A percentile compares a stretch with the other conserved stretches of the same genome.
These are phyloP conservation scores for Eurosta solidaginis DNA, from an alignment of 1,140 invertebrate species.

Conservation along the genomic window DNA sequence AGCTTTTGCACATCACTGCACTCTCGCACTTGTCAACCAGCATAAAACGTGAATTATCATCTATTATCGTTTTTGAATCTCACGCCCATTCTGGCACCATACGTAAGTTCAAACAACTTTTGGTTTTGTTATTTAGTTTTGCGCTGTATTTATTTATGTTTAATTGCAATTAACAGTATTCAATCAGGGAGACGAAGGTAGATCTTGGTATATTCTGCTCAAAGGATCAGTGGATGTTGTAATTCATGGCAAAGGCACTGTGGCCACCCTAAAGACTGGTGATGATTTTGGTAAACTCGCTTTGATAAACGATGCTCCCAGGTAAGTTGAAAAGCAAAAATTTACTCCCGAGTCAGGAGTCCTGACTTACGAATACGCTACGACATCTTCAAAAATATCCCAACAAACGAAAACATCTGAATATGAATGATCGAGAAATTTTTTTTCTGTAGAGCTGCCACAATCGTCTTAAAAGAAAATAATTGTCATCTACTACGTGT, in stretches of 20 bases:
- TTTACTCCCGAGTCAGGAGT: no score
- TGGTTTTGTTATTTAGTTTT: no score
- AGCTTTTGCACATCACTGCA: slow-evolving; percentile 81
- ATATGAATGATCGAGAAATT: not conserved
- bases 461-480: slow-evolving; percentile 81
- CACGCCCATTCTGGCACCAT: slow-evolving; percentile 79
- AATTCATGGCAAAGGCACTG: slow-evolving; percentile 84
- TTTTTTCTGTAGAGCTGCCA: slow-evolving; percentile 71
- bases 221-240: slow-evolving; percentile 85
- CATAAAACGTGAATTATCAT: slow-evolving; percentile 80
- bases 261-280: slow-evolving; percentile 81
- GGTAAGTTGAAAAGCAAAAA: slow-evolving; percentile 63
- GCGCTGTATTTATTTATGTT: no score
- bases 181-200: slow-evolving; percentile 87
- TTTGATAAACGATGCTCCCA: slow-evolving; percentile 84
- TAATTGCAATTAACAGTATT: no score
- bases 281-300: slow-evolving; percentile 90
- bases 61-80: slow-evolving; percentile 81
- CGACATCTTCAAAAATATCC: not conserved
- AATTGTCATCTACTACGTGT: slow-evolving; percentile 85
- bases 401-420: not conserved
- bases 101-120: slow-evolving; percentile 69
- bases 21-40: slow-evolving; percentile 81
- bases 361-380: not conserved
- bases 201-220: slow-evolving; percentile 87